Percentiles rank a stretch among this genome's conserved stretches.
phyloP scores from a whole-genome alignment of 2,113 vertebrate genomes.

The Coracopsis vasa region DNA sequence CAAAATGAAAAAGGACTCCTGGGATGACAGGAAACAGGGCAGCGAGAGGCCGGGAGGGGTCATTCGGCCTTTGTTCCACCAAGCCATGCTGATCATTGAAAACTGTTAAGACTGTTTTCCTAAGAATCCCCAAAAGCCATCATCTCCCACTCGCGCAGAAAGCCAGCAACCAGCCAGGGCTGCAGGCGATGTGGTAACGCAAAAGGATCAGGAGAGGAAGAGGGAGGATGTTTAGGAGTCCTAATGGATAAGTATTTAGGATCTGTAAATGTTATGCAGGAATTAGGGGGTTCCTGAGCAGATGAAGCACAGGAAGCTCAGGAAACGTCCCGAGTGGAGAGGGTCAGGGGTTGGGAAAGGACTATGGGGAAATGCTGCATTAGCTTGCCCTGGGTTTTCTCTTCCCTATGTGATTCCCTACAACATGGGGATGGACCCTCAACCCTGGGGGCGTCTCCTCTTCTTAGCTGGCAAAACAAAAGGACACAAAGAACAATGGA shows the following conservation, averaged over 20 bases:
- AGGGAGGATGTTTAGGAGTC: background rate
- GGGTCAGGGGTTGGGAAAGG: background rate
- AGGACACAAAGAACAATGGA: background rate
- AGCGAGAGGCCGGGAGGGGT: background rate
- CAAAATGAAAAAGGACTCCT: background rate
- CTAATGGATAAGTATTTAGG: background rate
- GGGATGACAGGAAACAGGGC: background rate
- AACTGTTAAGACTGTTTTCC: background rate
- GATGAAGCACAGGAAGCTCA: background rate
- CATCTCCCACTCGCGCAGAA: background rate
- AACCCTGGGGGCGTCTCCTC: background rate
- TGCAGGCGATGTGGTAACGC: fast-evolving
- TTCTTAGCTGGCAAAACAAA: background rate
- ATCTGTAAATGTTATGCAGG: background rate
- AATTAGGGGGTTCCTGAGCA: fast-evolving
- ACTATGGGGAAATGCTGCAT: background rate
- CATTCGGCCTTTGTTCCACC: background rate
- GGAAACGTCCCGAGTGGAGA: fast-evolving
- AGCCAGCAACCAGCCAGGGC: background rate
- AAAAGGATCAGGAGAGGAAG: background rate
- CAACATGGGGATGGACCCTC: background rate
- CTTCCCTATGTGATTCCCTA: background rate
- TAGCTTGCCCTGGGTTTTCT: background rate
- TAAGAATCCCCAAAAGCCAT: background rate
- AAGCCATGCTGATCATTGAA: background rate